phyloP scores from a whole-genome alignment of 2,888 invertebrate genomes.

The Hypena proboscidalis region DNA sequence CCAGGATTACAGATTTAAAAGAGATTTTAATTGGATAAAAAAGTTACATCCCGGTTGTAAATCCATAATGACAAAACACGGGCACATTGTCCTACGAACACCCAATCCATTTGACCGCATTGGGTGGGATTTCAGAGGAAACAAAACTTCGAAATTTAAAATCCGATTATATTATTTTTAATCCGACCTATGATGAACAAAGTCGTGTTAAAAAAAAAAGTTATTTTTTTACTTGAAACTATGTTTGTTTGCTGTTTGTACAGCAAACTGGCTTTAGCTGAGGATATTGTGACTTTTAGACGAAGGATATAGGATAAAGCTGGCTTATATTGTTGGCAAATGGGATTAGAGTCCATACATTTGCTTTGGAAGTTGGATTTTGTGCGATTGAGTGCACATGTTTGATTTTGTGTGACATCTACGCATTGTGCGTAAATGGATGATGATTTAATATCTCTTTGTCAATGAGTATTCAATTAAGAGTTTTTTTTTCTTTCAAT shows the following conservation, averaged over 20 bases:
- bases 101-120: slow-evolving; percentile 27
- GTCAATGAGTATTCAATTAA: too few species aligned
- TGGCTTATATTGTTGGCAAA: slow-evolving; percentile 33
- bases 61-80: slow-evolving; percentile 38
- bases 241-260: slow-evolving; percentile 40
- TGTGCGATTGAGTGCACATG: slow-evolving; percentile 19
- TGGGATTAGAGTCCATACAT: slow-evolving; percentile 23
- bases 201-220: slow-evolving; percentile 56
- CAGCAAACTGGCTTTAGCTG: slow-evolving; percentile 21
- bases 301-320: slow-evolving; percentile 15
- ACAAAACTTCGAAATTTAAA: slow-evolving; percentile 73
- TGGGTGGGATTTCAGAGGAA: slow-evolving; percentile 70
- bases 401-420: background rate
- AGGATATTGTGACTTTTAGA: slow-evolving; percentile 17
- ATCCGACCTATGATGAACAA: slow-evolving; percentile 58
- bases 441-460: too few species aligned
- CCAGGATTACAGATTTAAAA: slow-evolving; percentile 23
- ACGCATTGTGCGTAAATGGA: too few species aligned
- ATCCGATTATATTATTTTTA: slow-evolving; percentile 71
- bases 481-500: too few species aligned
- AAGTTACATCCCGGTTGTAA: slow-evolving; percentile 37
- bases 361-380: slow-evolving; percentile 12
- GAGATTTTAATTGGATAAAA: slow-evolving; percentile 39
- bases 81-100: slow-evolving; percentile 28
- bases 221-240: slow-evolving; percentile 50